phyloP scores from a whole-genome alignment of 2,113 vertebrate genomes.

The Alligator sinensis region DNA sequence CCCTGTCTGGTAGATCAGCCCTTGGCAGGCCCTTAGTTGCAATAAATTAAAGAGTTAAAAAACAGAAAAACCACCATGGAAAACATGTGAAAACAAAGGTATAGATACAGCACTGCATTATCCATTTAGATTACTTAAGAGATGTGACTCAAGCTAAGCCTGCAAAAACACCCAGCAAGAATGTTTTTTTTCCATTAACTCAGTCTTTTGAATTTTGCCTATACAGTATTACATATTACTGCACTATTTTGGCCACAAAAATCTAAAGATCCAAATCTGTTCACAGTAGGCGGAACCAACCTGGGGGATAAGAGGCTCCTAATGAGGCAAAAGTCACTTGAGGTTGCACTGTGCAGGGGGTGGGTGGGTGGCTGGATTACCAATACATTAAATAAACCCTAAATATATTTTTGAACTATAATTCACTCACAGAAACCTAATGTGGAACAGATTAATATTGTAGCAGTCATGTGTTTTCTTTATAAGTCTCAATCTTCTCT shows the following conservation, averaged over 20 bases:
- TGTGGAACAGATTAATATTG: conserved; percentile 69
- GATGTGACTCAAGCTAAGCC: conserved; percentile 39
- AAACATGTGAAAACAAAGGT: conserved; percentile 28
- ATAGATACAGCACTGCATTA: conserved; percentile 37
- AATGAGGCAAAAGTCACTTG: conserved; percentile 52
- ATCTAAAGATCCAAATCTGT: conserved; percentile 65
- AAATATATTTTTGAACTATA: conserved; percentile 58
- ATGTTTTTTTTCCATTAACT: conserved; percentile 66
- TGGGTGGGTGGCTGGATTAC: conserved; percentile 48
- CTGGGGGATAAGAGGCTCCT: conserved; percentile 42
- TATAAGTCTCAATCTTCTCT: conserved; percentile 52
- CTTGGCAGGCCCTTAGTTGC: neutral
- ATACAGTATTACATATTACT: conserved; percentile 58
- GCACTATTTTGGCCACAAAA: conserved; percentile 53
- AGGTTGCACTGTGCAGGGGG: conserved; percentile 59
- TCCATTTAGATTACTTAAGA: conserved; percentile 24
- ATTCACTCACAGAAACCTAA: conserved; percentile 54
- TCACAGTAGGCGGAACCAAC: conserved; percentile 68
- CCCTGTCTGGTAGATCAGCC: too few relatives aligned
- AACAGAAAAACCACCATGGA: neutral
- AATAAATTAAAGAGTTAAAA: conserved; percentile 48
- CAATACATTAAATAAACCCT: conserved; percentile 56
- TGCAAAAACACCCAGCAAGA: conserved; percentile 52
- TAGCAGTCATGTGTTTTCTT: conserved; percentile 46
- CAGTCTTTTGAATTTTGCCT: conserved; percentile 18